Percentiles rank a stretch among this genome's conserved stretches.
Conservation (phyloP, 2,797 vertebrate genomes). For the Moxostoma hubbsi region DNA sequence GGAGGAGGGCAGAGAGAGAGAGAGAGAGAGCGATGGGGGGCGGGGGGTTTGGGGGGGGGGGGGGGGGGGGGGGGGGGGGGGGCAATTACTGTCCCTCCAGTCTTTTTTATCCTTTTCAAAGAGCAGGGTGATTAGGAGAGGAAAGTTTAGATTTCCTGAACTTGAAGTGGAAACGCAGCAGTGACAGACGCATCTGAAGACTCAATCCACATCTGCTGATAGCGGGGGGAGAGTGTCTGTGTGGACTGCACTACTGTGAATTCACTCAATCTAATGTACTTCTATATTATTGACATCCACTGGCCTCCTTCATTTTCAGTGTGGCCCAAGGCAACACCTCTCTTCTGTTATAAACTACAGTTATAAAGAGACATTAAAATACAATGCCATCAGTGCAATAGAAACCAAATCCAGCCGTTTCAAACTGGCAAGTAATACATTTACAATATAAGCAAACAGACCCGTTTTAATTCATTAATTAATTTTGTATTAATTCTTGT, state of each 20-base stretch:
- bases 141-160: constrained; percentile 87
- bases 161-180: constrained; percentile 83
- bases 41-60: constrained; percentile 42
- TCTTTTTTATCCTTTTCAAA: constrained; percentile 83
- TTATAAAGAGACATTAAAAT: constrained; percentile 54
- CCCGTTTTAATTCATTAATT: background rate
- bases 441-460: background rate
- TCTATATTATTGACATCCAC: too few relatives aligned
- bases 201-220: constrained; percentile 78
- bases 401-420: constrained; percentile 20
- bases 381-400: constrained; percentile 45
- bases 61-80: constrained; percentile 52
- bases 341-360: constrained; percentile 5
- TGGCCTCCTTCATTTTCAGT: background rate
- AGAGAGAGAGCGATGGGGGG: too few relatives aligned
- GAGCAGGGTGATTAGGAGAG: constrained; percentile 80
- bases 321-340: constrained; percentile 41
- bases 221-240: constrained; percentile 54
- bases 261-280: too few relatives aligned
- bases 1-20: constrained; percentile 59
- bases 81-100: constrained; percentile 76
- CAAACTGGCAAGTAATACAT: background rate
- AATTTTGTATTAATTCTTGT: too few relatives aligned
- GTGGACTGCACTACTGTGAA: background rate
- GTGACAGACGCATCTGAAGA: constrained; percentile 77